Base-by-base conservation (phyloP, 2,888 invertebrate species). In the Drosophila borealis region DNA sequence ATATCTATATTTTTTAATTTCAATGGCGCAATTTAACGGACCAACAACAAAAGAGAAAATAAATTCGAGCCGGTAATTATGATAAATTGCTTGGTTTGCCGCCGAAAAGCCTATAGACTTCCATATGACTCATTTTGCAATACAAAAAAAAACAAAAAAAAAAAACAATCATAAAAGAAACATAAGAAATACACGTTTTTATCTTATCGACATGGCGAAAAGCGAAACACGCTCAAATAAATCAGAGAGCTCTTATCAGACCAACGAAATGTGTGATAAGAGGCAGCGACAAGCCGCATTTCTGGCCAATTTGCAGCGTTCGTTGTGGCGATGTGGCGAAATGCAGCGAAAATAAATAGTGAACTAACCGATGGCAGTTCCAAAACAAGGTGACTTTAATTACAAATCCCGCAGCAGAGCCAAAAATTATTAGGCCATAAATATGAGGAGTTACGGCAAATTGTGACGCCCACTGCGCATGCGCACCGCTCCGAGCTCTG, bases 381-480 rank as follows among this genome's bases (percentile, higher is more conserved):
- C 68, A 61, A 59, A 69, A 68, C 72, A 68, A 77, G 70, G 53
- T 74, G 69, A 65, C 48, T 67, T 62, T 74, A 60, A 80, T 81
- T 68, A 70, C 68, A 62, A 64, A 42, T 11, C 21, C 13, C 44
- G 21, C 21, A 36, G 36, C 10, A 25, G 55, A 36, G 14, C 25
- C 48, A 55, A 56, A 49, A 76, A 74, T 85, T 85, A 85, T 85
- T 86, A 88, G 85, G 85, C 88, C 86, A 85, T 80, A 88, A 88
- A 83, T 78, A 71, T 13, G 45, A 51, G 59, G 65, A 59, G 70
- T 76, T 81, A 71, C 87, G 79, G 79, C 74, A 86, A 83, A 85
- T 78, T 71, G 86, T 81, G 64, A 83, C 86, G 85, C 83, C 81
- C 83, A 75, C 67, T 85, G 85, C 88, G 74, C 85, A 88, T 81